phyloP scores from a whole-genome alignment of 2,888 invertebrate species.

The Marasmarcha lunaedactyla region DNA sequence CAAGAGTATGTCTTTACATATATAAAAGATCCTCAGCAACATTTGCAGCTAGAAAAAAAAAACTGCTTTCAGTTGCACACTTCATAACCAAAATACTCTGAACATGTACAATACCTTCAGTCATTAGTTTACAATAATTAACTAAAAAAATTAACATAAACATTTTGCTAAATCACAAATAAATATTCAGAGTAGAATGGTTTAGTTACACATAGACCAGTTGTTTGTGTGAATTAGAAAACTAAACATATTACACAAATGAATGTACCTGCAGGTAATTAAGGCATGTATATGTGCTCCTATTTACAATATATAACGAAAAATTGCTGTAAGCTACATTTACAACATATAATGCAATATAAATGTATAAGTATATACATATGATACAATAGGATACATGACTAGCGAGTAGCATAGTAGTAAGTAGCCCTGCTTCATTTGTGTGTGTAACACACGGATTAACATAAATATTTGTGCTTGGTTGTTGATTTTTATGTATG shows the following conservation, averaged over 20 bases:
- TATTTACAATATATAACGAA: background rate
- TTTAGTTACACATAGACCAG: constrained; percentile 18
- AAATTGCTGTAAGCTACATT: background rate
- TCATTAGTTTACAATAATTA: constrained; percentile 12
- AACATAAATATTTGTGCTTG: no score
- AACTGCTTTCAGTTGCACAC: constrained; percentile 47
- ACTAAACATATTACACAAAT: background rate
- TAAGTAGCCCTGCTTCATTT: no score
- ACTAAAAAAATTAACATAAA: constrained; percentile 49
- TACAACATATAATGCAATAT: no score
- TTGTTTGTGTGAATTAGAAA: background rate
- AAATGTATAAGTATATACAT: no score
- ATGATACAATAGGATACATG: no score
- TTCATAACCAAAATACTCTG: constrained; percentile 22
- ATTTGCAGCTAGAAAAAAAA: constrained; percentile 46
- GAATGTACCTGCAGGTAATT: background rate
- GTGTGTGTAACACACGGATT: no score
- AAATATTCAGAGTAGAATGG: constrained; percentile 31
- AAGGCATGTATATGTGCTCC: background rate
- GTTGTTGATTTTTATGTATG: no score
- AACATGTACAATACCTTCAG: constrained; percentile 22
- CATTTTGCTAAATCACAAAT: constrained; percentile 38
- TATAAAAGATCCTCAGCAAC: constrained; percentile 46
- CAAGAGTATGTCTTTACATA: constrained; percentile 23
- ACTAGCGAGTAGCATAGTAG: no score